Evolutionary conservation across 2,113 vertebrate genomes (phyloP).

Genomic region (Cebidichthys violaceus): DNA sequence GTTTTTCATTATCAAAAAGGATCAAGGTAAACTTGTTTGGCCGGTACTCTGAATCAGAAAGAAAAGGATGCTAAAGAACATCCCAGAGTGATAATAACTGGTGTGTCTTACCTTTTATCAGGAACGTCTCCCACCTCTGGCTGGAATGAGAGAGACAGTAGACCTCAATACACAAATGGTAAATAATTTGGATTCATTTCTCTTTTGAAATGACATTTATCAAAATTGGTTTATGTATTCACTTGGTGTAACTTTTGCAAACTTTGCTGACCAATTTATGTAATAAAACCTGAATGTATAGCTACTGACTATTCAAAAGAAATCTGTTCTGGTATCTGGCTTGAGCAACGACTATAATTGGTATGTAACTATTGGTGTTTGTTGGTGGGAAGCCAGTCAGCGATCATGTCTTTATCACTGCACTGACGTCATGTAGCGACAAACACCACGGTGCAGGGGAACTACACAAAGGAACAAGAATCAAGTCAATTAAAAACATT

Average conservation of each 20-base stretch:
- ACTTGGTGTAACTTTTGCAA: not conserved
- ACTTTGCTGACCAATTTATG: not conserved
- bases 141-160: not conserved
- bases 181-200: not conserved
- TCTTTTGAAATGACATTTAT: not conserved
- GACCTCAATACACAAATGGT: accelerated
- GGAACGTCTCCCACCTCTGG: not conserved
- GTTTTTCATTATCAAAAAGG: not conserved
- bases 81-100: not conserved
- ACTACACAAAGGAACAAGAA: not conserved
- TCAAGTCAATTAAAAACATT: not conserved
- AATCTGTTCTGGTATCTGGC: not conserved
- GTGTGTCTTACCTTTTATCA: conserved; percentile 4
- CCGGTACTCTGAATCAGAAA: not conserved
- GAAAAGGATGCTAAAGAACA: not conserved
- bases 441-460: not conserved
- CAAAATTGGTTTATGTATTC: not conserved
- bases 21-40: not conserved
- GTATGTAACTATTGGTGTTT: not conserved
- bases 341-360: not conserved
- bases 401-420: not conserved
- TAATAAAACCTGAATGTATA: not conserved
- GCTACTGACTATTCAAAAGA: not conserved
- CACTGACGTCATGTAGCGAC: not conserved
- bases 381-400: not conserved